phyloP scores from a whole-genome alignment of 35 echinoderm and acorn worm species.

The Strongylocentrotus purpuratus region DNA sequence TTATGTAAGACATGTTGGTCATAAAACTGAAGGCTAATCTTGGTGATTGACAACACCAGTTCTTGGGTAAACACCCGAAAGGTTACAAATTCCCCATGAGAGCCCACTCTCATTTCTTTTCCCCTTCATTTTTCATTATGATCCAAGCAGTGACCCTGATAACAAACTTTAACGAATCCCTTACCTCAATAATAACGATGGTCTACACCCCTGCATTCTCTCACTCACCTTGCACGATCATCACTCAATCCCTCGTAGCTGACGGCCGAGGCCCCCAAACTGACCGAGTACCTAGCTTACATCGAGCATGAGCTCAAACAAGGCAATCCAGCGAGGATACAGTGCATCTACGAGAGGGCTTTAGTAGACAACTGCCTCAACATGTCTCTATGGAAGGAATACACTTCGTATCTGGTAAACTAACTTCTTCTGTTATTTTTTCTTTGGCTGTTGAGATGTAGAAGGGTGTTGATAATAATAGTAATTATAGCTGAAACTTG shows the following conservation, averaged over 20 bases:
- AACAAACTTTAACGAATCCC: too few relatives aligned
- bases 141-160: too few relatives aligned
- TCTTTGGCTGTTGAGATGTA: background rate
- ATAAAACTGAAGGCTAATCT: too few relatives aligned
- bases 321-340: conserved; percentile 68
- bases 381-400: conserved; percentile 80
- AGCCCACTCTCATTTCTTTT: too few relatives aligned
- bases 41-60: too few relatives aligned
- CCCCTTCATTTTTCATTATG: too few relatives aligned
- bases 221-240: background rate
- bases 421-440: background rate
- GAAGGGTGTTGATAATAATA: too few relatives aligned
- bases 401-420: conserved; percentile 81
- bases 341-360: conserved; percentile 87
- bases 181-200: too few relatives aligned
- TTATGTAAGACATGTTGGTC: too few relatives aligned
- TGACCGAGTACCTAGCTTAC: conserved; percentile 73
- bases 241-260: background rate
- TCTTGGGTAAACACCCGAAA: too few relatives aligned
- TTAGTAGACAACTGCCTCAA: conserved; percentile 80
- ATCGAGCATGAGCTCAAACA: conserved; percentile 61
- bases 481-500: too few relatives aligned
- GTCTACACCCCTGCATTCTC: background rate
- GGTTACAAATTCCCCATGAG: too few relatives aligned
- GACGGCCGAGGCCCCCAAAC: conserved; percentile 57